Conservation (phyloP, 30 jellyfish, hydroid and myxozoan species). For the Aurelia sp. region DNA sequence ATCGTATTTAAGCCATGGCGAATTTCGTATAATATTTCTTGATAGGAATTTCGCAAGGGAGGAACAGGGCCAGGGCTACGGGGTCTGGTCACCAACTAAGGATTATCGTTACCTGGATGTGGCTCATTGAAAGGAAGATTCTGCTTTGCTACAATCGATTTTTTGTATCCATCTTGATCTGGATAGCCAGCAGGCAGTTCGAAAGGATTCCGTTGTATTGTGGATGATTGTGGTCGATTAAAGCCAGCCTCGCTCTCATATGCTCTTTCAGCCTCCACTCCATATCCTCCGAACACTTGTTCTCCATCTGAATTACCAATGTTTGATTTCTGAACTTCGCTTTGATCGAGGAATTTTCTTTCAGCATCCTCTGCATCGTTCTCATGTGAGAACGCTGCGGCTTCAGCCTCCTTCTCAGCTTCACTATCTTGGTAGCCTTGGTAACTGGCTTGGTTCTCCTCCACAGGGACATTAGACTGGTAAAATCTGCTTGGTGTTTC, state of each 20-base stretch:
- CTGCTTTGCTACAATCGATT: conserved; percentile 63
- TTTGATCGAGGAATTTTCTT: conserved; percentile 27
- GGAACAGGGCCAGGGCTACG: too few relatives aligned
- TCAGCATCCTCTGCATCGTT: conserved; percentile 51
- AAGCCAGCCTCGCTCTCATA: conserved; percentile 16
- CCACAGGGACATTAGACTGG: not conserved
- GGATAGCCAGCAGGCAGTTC: conserved; percentile 62
- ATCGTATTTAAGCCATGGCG: too few relatives aligned
- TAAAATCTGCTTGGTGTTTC: conserved; percentile 9
- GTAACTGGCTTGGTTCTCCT: not conserved
- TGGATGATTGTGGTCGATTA: not conserved
- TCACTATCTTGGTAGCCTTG: conserved; percentile 33
- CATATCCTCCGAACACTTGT: not conserved
- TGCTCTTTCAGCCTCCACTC: conserved; percentile 7
- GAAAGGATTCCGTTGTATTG: conserved; percentile 11
- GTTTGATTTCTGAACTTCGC: conserved; percentile 64
- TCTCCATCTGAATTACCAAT: not conserved
- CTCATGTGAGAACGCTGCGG: conserved; percentile 12
- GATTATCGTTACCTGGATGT: conserved; percentile 68
- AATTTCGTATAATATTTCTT: too few relatives aligned
- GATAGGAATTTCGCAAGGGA: too few relatives aligned
- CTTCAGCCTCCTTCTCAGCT: not conserved
- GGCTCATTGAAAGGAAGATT: conserved; percentile 68
- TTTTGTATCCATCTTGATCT: conserved; percentile 62
- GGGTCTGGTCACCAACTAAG: too few relatives aligned